Evolutionary conservation across 2,113 vertebrate genomes (phyloP).

Genomic region (Beaufortia kweichowensis): DNA sequence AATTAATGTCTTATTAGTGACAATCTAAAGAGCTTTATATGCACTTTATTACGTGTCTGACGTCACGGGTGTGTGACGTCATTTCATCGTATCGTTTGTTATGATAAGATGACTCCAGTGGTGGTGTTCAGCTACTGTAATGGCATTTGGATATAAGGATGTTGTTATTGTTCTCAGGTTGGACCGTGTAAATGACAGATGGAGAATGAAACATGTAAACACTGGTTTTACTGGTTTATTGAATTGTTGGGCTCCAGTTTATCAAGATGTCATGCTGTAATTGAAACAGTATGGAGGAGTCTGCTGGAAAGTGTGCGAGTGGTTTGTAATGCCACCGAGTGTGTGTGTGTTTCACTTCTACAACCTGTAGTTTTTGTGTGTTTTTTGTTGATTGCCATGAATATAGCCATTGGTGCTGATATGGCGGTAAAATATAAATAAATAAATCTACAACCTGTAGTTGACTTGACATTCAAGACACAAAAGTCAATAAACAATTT

Average conservation of each 20-base stretch:
- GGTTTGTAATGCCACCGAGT: not conserved
- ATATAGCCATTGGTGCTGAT: too few relatives aligned
- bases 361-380: not conserved
- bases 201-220: not conserved
- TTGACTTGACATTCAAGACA: too few relatives aligned
- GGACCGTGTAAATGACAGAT: not conserved
- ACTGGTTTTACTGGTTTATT: not conserved
- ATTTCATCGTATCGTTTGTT: not conserved
- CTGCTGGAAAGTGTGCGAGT: not conserved
- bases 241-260: not conserved
- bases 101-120: not conserved
- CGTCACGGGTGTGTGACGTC: not conserved
- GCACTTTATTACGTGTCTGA: not conserved
- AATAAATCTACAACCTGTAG: too few relatives aligned
- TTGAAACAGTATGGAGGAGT: not conserved
- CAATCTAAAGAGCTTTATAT: not conserved
- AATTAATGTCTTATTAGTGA: not conserved
- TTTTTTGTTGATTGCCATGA: too few relatives aligned
- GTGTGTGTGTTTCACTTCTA: not conserved
- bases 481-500: too few relatives aligned
- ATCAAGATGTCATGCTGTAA: not conserved
- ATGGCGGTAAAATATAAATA: too few relatives aligned
- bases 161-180: not conserved
- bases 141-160: not conserved
- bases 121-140: not conserved